Evolutionary conservation across 2,888 invertebrate species (phyloP).

Genomic region (Micropterix aruncella): DNA sequence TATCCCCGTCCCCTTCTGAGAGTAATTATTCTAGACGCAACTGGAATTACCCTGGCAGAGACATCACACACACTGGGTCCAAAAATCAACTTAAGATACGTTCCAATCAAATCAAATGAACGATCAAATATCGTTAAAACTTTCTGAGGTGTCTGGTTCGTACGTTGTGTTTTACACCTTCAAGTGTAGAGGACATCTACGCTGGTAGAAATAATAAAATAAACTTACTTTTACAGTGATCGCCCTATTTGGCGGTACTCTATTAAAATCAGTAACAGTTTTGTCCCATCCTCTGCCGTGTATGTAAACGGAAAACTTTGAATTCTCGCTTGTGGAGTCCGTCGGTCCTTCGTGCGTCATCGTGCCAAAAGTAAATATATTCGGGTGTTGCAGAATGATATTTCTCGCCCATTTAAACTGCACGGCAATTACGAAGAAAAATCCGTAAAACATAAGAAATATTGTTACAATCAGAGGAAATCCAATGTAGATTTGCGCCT

Average conservation of each 20-base stretch:
- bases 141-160: too few relatives aligned
- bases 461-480: slow-evolving; percentile 29
- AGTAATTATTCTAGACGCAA: too few relatives aligned
- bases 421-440: slow-evolving; percentile 44
- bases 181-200: too few relatives aligned
- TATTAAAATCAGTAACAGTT: slow-evolving; percentile 29
- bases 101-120: too few relatives aligned
- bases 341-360: slow-evolving; percentile 53
- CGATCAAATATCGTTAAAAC: too few relatives aligned
- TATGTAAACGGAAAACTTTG: slow-evolving; percentile 53
- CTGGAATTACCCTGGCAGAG: too few relatives aligned
- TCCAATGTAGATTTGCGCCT: slow-evolving; percentile 62
- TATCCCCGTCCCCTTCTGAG: too few relatives aligned
- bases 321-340: slow-evolving; percentile 41
- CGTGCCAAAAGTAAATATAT: slow-evolving; percentile 29
- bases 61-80: too few relatives aligned
- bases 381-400: slow-evolving; percentile 16
- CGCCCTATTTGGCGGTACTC: slow-evolving; percentile 42
- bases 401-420: slow-evolving; percentile 11
- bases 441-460: slow-evolving; percentile 36
- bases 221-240: slow-evolving; percentile 53
- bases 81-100: too few relatives aligned
- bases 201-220: too few relatives aligned
- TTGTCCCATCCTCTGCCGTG: slow-evolving; percentile 67
- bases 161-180: too few relatives aligned